Base-by-base conservation (phyloP, 2,888 invertebrate species). In the Oasisia sp. region DNA sequence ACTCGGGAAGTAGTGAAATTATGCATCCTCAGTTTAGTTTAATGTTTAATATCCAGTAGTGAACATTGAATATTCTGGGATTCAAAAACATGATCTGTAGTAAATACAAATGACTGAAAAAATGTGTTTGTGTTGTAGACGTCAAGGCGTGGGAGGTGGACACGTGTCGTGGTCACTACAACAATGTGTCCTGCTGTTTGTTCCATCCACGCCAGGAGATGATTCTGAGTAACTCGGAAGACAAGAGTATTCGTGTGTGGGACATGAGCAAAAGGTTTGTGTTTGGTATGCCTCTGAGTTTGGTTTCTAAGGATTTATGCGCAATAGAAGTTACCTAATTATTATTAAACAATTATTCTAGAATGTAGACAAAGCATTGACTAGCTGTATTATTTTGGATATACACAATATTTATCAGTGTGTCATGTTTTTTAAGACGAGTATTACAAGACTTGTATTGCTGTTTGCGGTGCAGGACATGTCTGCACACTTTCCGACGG, bases 91-190 rank as follows among this genome's bases (percentile, higher is more conserved):
- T 45, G 45, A 45, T 45, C 45, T 45, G 45, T 45, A 9, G 45
- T 45, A 45, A 45, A 9, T 7, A 45, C n/a, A n/a, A n/a, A n/a
- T n/a, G n/a, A n/a, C n/a, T n/a, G n/a, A n/a, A n/a, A 50, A 50
- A 50, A 50, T 50, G 98, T 0, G 97, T 99, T 74, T 74, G 74
- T 44, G 74, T 93, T 93, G 32, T 96, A 95, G 97, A 97, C 92
- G 96, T 96, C 89, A 97, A 98, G 97, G 99, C 99, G 0, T 99
- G 99, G 99, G 99, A 99, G 96, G 98, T 99, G 90, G 99, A 99
- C 97, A 99, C 99, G 0, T 99, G 99, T 95, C 98, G 99, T n/a
- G 99, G 99, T 0, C 99, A 99, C 96, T 99, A 99, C 97, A 99
- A 99, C 97, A 99, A 99, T 96, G 99, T 99, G 2, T 99, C 99